Base-by-base conservation (phyloP, 2,888 invertebrate species). In the Mesorhabditis spiculigera region DNA sequence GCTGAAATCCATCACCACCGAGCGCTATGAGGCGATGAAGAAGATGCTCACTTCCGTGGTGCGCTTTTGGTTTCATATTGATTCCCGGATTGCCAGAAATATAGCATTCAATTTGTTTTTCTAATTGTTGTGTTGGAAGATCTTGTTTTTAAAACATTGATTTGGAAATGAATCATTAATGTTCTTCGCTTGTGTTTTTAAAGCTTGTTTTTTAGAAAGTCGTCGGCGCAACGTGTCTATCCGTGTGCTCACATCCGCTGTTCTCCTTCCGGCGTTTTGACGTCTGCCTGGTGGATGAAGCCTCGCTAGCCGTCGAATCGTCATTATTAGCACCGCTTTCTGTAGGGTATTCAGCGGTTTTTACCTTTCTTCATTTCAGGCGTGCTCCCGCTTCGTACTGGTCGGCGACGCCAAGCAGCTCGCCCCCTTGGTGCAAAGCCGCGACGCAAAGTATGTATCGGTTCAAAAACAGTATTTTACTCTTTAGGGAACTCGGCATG, bases 401-500 rank as follows among this genome's bases (percentile, higher is more conserved):
- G 93, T 97, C 5, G 98, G 98, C 0, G 97, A 98, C 88, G 93
- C 94, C 0, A 91, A 93, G 79, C 98, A 98, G 86, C 87, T 98
- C 76, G 93, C 95, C 0, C 95, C 97, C 0, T 89, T 97, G 0
- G 91, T 96, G 4, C 90, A 90, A 80, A 93, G 91, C 78, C 88
- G 88, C 62, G 89, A 90, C 74, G 94, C 95, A 0, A 77, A 73
- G 80, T 78, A 28, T 28, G 28, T 28, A 28, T 28, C 28, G 28
- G 28, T 28, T 28, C 28, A 28, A 28, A 28, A 28, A 28, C 28
- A 28, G 28, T 28, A 28, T 28, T 28, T 28, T 28, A 5, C 5
- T n/a, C 75, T 78, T 63, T 58, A 84, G 81, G 65, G 69, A 69
- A 6, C 79, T 89, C 89, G 94, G 95, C 0, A 92, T 95, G 88